A percentile compares a stretch with the other conserved stretches of the same genome.
These are phyloP conservation scores for Chromoteleia sp. DNA, from an alignment of 2,888 invertebrate genomes.

Conservation along the genomic window DNA sequence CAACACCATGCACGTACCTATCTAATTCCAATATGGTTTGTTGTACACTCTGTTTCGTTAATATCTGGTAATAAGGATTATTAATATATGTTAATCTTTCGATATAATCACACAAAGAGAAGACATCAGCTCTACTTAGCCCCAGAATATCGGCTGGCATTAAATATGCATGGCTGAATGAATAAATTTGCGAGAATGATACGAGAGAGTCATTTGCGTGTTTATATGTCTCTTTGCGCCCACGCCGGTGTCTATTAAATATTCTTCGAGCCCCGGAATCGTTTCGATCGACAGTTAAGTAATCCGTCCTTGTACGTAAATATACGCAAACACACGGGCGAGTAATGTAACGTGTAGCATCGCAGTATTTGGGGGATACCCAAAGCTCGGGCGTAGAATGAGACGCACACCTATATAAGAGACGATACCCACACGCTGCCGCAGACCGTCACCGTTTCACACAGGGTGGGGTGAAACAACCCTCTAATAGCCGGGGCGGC, in stretches of 20 bases:
- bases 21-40: slow-evolving; percentile 51
- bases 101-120: slow-evolving; percentile 51
- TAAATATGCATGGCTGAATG: slow-evolving; percentile 33
- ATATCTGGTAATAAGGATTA: slow-evolving; percentile 49
- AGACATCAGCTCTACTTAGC: slow-evolving; percentile 40
- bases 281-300: slow-evolving; percentile 58
- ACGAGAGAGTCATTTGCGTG: slow-evolving; percentile 53
- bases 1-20: slow-evolving; percentile 5
- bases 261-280: slow-evolving; percentile 29
- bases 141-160: slow-evolving; percentile 26
- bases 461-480: slow-evolving; percentile 81
- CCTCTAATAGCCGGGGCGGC: slow-evolving; percentile 85
- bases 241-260: slow-evolving; percentile 31
- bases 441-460: slow-evolving; percentile 62
- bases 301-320: slow-evolving; percentile 47
- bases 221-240: slow-evolving; percentile 36
- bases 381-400: slow-evolving; percentile 56
- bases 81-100: slow-evolving; percentile 53
- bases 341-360: slow-evolving; percentile 37
- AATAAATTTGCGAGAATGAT: slow-evolving; percentile 27
- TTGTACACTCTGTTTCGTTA: slow-evolving; percentile 40
- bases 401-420: slow-evolving; percentile 64
- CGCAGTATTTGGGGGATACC: slow-evolving; percentile 51
- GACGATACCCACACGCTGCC: slow-evolving; percentile 65
- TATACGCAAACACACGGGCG: slow-evolving; percentile 36